A percentile compares a stretch with the other conserved stretches of the same genome.
phyloP scores from a whole-genome alignment of 2,888 invertebrate species.

The Drosophila meridionalis region DNA sequence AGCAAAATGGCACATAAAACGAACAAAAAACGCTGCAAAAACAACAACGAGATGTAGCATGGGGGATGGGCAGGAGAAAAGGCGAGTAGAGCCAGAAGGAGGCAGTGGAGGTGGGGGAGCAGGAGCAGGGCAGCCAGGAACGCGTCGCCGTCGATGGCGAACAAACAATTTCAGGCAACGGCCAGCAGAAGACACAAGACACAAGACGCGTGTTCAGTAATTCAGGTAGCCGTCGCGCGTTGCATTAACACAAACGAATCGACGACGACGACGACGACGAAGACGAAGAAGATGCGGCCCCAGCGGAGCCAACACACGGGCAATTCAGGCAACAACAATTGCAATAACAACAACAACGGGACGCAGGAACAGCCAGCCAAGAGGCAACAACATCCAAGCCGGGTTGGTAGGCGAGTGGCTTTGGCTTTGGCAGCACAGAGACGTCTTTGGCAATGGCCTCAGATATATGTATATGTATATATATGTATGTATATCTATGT shows the following conservation, averaged over 20 bases:
- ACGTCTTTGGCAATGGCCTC: slow-evolving; percentile 70
- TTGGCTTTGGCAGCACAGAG: slow-evolving; percentile 46
- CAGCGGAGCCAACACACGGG: slow-evolving; percentile 52
- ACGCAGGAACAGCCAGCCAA: slow-evolving; percentile 25
- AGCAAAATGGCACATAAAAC: slow-evolving; percentile 68
- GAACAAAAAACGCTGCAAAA: slow-evolving; percentile 48
- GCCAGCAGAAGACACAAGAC: slow-evolving; percentile 78
- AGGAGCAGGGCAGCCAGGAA: slow-evolving; percentile 52
- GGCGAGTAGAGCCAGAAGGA: slow-evolving; percentile 5
- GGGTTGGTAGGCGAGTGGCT: slow-evolving; percentile 38
- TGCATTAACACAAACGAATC: slow-evolving; percentile 84
- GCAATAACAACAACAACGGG: slow-evolving; percentile 3
- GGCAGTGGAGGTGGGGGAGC: background rate
- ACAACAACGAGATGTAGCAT: slow-evolving; percentile 1
- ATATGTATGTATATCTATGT: slow-evolving; percentile 13
- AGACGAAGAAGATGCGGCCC: slow-evolving; percentile 51
- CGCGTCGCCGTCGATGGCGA: slow-evolving; percentile 74
- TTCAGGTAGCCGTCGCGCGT: slow-evolving; percentile 84
- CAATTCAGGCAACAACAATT: slow-evolving; percentile 18
- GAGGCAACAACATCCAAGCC: slow-evolving; percentile 51
- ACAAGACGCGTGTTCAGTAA: slow-evolving; percentile 85
- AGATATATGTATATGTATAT: slow-evolving; percentile 1
- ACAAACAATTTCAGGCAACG: slow-evolving; percentile 77
- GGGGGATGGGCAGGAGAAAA: slow-evolving; percentile 17
- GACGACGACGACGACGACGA: slow-evolving; percentile 46